Evolutionary conservation across 2,797 vertebrate genomes (phyloP), one percentile per base, ranked within the genome.

Genomic region (Ataeniobius toweri): DNA sequence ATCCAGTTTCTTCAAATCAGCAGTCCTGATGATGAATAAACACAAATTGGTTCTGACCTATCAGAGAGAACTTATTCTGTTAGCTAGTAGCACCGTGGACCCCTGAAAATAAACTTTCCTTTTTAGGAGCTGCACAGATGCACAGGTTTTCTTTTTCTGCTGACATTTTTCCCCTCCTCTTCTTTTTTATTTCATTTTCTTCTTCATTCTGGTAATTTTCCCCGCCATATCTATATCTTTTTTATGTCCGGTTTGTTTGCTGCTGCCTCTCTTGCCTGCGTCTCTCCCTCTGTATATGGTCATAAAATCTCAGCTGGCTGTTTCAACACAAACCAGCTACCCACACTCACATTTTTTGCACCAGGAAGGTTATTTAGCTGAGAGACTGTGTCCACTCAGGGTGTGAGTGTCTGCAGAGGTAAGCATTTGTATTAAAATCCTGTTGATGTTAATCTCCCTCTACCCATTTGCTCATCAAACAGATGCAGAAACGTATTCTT

Each of bases 271-370:
- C 10, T 13, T 10, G 36, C 63, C 48, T 56, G 73, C 56, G 68
- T 77, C 71, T 73, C 61, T 75, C 80, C 72, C 53, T 83, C 89
- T 91, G 76, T 90, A 90, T 90, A 87, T 93, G 91, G 91, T 89
- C 87, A 91, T 58, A 70, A 73, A 83, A 67, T 51, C 79, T 88
- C 82, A 51, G 85, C 71, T 6, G 28, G 65, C 75, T 61, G 36
- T 46, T 79, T 81, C 78, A 61, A 10, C 51, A n/a, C 51, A 70
- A 4, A 70, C 73, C 2, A 28, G 12, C 71, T 71, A 75, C 67
- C 44, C 26, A 24, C 73, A 20, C 65, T 44, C 71, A 24, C 76
- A 59, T 61, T 61, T 0, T 75, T 39, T 41, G 22, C 74, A 22
- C 2, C 74, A 10, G n/a, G 74, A 70, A 6, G 70, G n/a, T 59